Evolutionary conservation across 2,888 invertebrate species (phyloP).

Genomic region (Acrobasis suavella): DNA sequence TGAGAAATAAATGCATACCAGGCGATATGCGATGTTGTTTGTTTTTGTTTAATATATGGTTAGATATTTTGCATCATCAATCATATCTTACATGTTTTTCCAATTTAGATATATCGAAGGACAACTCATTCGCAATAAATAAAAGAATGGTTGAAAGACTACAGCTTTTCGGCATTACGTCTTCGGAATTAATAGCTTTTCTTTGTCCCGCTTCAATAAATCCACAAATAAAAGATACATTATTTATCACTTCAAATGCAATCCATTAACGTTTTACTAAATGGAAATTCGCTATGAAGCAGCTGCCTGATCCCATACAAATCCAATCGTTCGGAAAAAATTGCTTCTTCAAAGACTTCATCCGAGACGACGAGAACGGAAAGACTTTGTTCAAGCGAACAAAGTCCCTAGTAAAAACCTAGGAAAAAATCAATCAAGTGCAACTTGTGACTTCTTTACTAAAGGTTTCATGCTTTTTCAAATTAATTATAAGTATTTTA

Average conservation of each 20-base stretch:
- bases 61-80: neutral
- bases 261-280: neutral
- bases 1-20: neutral
- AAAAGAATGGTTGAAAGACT: neutral
- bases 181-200: neutral
- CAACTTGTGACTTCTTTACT: too few relatives aligned
- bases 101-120: neutral
- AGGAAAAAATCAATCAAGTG: neutral
- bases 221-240: conserved; percentile 1
- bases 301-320: neutral
- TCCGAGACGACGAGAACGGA: neutral
- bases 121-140: neutral
- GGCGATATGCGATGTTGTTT: neutral
- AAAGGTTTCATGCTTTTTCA: too few relatives aligned
- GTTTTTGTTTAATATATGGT: neutral
- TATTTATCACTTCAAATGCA: neutral
- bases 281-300: neutral
- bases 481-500: too few relatives aligned
- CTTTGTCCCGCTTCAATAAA: conserved; percentile 2
- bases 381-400: neutral
- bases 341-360: conserved; percentile 3
- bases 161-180: neutral
- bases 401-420: neutral
- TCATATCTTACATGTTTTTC: neutral
- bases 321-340: conserved; percentile 5